phyloP scores from a whole-genome alignment of 1,140 invertebrate species.

The Microplitis mediator region DNA sequence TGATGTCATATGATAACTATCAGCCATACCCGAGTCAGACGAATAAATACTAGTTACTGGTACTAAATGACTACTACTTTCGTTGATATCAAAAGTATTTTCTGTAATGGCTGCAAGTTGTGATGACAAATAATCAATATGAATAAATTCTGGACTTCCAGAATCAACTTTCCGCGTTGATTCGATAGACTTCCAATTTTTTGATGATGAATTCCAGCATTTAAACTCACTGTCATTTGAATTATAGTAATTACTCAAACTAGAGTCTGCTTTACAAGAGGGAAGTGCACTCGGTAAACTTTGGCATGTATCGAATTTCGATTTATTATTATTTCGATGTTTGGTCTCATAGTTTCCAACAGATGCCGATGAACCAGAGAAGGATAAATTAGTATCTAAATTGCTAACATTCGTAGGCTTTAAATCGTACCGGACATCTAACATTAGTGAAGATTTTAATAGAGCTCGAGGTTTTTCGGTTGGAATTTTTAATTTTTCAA shows the following conservation, averaged over 20 bases:
- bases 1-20: constrained; percentile 67
- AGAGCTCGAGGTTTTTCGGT: constrained; percentile 19
- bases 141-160: constrained; percentile 15
- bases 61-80: constrained; percentile 17
- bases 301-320: constrained; percentile 39
- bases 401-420: constrained; percentile 37
- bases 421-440: constrained; percentile 49
- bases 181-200: constrained; percentile 33
- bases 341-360: constrained; percentile 5
- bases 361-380: constrained; percentile 1
- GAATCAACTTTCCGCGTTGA: background rate
- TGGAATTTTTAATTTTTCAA: background rate
- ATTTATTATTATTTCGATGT: background rate
- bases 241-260: constrained; percentile 23
- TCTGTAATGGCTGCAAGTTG: constrained; percentile 13
- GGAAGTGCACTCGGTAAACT: constrained; percentile 38
- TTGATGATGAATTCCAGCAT: constrained; percentile 3
- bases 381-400: constrained; percentile 27
- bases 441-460: constrained; percentile 48
- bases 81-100: constrained; percentile 27
- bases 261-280: constrained; percentile 28
- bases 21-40: constrained; percentile 83
- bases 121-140: background rate
- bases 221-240: constrained; percentile 9
- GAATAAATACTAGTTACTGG: constrained; percentile 62